Base-by-base conservation (phyloP, 2,113 vertebrate species). In the Oncorhynchus mykiss region DNA sequence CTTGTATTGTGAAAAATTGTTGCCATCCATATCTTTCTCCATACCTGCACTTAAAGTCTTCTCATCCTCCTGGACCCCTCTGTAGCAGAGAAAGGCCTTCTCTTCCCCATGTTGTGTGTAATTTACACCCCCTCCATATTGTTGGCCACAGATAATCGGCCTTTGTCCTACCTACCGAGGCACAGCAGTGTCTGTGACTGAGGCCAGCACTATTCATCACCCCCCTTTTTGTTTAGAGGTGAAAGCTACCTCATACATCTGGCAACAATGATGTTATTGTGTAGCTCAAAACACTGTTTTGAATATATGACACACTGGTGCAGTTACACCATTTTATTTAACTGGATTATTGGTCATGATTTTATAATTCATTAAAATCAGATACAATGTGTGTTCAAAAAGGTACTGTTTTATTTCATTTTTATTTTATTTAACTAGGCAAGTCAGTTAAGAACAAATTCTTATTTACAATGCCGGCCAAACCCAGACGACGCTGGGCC, bases 111-210 rank as follows among this genome's bases (percentile, higher is more conserved):
- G 39, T 20, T 34, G 65, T 67, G 67, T 68, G 27, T 39, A 7
- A 68, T 68, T 68, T 34, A 67, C 67, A 68, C 31, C 16, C 39
- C 67, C 67, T 34, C 67, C 27, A n/a, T 39, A 68, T 20, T 39
- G 67, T 68, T 34, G 20, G 67, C 67, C 29, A 31, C 31, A 39
- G 5, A 39, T 68, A 68, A 16, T 31, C 45, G 31, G 27, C 67
- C 67, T 68, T 68, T 68, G 67, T 68, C 16, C 67, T 34, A 68
- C 67, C 67, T 68, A 14, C 31, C 59, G 5, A 68, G 2, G 5
- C 67, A 68, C 31, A 39, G 67, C 29, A 16, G 67, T 68, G 29
- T 68, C 67, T 34, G 18, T 68, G 67, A 54, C 51, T 45, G 39
- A 45, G 39, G 39, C 39, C 67, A 68, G 20, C 9, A 39, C 67